These are phyloP conservation scores for Cephus sareptanus DNA, from an alignment of 2,888 invertebrate species.

Conservation along the genomic window DNA sequence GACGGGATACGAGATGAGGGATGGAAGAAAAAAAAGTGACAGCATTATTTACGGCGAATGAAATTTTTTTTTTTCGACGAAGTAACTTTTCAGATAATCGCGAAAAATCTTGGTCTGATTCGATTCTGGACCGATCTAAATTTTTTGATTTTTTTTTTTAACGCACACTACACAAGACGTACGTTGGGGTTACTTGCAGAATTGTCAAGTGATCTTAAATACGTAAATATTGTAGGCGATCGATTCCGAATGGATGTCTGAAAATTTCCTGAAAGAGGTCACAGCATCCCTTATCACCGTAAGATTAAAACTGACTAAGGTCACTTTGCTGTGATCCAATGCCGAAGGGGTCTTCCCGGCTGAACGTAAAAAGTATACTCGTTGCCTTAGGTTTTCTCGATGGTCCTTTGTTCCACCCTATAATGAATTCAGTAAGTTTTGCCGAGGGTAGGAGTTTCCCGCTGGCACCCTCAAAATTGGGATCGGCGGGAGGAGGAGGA, in stretches of 20 bases:
- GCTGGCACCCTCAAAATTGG: slow-evolving; percentile 63
- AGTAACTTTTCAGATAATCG: not conserved
- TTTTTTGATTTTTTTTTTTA: too few species aligned
- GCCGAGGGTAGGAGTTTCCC: slow-evolving; percentile 64
- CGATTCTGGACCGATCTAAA: not conserved
- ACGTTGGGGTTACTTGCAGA: not conserved
- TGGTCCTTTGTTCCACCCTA: slow-evolving; percentile 56
- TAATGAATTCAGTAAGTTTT: slow-evolving; percentile 64
- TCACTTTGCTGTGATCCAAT: not conserved
- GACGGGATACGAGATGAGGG: not conserved
- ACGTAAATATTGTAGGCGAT: not conserved
- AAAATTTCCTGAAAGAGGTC: not conserved
- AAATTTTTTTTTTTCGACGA: not conserved
- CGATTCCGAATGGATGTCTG: not conserved
- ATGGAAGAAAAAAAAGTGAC: not conserved
- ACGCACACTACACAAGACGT: not conserved
- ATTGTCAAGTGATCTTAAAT: not conserved
- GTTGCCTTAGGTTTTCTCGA: slow-evolving; percentile 52
- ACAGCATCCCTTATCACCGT: not conserved
- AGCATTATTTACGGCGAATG: not conserved
- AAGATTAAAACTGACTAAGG: not conserved
- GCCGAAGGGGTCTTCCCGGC: slow-evolving; percentile 19
- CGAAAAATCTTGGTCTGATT: not conserved
- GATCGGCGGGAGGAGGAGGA: slow-evolving; percentile 40
- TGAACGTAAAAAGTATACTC: slow-evolving; percentile 35